Conservation (phyloP, 2,888 invertebrate genomes). For the Seladonia tumulorum region DNA sequence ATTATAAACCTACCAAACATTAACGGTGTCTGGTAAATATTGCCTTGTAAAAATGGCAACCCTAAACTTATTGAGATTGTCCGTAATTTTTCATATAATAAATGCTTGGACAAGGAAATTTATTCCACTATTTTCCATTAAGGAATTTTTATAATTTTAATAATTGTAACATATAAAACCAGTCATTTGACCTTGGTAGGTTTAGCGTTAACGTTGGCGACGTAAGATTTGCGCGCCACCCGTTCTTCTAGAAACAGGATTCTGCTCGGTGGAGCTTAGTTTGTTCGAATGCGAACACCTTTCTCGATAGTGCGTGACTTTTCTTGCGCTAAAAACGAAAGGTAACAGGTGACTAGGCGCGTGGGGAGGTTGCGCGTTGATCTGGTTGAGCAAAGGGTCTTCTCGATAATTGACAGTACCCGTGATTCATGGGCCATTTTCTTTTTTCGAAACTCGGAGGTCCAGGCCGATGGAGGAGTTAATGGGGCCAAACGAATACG, state of each 20-base stretch:
- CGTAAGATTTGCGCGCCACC: background rate
- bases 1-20: too few species aligned
- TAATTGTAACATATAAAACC: too few species aligned
- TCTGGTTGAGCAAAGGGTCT: conserved; percentile 17
- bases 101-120: too few species aligned
- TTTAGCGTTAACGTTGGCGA: background rate
- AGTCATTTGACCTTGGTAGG: too few species aligned
- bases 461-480: conserved; percentile 33
- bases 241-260: background rate
- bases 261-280: background rate
- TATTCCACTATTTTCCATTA: too few species aligned
- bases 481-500: conserved; percentile 56
- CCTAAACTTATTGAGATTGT: too few species aligned
- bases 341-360: background rate
- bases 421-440: conserved; percentile 41
- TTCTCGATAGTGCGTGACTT: background rate
- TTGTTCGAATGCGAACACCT: background rate
- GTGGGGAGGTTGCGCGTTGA: background rate
- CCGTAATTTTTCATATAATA: too few species aligned
- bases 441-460: background rate
- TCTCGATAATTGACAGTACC: conserved; percentile 35
- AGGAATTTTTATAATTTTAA: too few species aligned
- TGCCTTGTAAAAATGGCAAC: too few species aligned
- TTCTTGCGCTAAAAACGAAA: background rate
- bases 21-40: too few species aligned